A percentile compares a stretch with the other conserved stretches of the same genome.
Conservation (phyloP, 2,888 invertebrate species). For the Globia sparganii region DNA sequence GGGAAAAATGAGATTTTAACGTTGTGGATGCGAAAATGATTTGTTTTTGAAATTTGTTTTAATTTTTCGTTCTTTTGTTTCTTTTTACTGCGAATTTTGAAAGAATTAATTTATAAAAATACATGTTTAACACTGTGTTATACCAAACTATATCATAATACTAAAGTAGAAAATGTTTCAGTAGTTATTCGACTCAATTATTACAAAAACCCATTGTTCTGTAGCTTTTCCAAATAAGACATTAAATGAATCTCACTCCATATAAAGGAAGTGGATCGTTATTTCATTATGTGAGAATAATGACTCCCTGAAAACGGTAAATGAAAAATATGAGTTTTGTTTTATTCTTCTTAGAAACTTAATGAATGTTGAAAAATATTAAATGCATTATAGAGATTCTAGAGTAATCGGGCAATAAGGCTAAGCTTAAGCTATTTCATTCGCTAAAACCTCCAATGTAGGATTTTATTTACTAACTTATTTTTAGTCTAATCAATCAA, state of each 20-base stretch:
- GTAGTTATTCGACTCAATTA: neutral
- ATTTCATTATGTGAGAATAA: neutral
- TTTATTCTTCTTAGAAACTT: neutral
- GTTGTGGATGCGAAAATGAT: conserved; percentile 46
- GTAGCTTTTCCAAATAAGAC: neutral
- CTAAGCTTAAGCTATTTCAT: neutral
- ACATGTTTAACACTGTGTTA: neutral
- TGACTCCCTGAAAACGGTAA: neutral
- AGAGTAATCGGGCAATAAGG: no score
- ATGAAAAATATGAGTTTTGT: neutral
- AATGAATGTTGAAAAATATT: neutral
- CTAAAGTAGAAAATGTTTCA: neutral
- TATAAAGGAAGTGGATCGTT: neutral
- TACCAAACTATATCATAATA: neutral
- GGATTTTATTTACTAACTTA: neutral
- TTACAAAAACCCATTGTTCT: neutral
- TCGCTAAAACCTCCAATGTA: neutral
- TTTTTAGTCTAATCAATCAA: neutral
- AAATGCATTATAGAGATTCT: neutral
- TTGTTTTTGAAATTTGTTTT: conserved; percentile 34
- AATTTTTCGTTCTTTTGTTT: conserved; percentile 9
- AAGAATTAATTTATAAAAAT: neutral
- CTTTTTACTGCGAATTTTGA: neutral
- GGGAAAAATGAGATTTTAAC: conserved; percentile 49
- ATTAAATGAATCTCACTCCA: neutral